Percentiles rank a stretch among this genome's conserved stretches.
phyloP scores from a whole-genome alignment of 2,888 invertebrate species.

The Augiades crinisus region DNA sequence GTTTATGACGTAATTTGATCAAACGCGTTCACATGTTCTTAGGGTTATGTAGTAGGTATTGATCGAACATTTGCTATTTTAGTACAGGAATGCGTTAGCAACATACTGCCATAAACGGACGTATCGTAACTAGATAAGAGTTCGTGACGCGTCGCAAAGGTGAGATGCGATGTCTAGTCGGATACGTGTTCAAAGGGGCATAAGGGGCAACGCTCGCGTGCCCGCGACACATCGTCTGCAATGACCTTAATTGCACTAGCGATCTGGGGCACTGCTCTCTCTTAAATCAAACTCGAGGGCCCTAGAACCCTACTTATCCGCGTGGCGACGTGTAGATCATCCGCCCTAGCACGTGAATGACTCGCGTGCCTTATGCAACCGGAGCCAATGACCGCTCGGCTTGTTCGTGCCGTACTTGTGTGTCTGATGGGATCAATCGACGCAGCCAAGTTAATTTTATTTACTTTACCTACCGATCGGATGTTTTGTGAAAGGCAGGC shows the following conservation, averaged over 20 bases:
- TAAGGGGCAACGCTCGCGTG: conserved; percentile 43
- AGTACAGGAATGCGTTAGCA: background rate
- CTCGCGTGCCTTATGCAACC: conserved; percentile 64
- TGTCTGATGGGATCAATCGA: conserved; percentile 50
- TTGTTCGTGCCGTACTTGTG: conserved; percentile 46
- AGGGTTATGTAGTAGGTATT: no score
- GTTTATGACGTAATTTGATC: no score
- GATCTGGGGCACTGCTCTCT: conserved; percentile 75
- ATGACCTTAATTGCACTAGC: conserved; percentile 70
- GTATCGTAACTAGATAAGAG: background rate
- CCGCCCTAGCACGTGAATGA: conserved; percentile 56
- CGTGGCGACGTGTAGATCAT: conserved; percentile 49
- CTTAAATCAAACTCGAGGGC: conserved; percentile 76
- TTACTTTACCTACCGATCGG: conserved; percentile 45
- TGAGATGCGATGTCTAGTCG: conserved; percentile 16
- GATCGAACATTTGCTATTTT: no score
- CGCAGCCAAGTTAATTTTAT: conserved; percentile 26
- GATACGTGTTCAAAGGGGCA: conserved; percentile 32
- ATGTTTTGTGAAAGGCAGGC: conserved; percentile 50
- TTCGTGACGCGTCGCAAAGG: conserved; percentile 12
- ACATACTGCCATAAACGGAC: background rate
- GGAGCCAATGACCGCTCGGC: conserved; percentile 60
- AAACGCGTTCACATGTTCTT: no score
- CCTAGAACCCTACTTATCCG: conserved; percentile 73
- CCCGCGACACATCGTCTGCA: conserved; percentile 60